These are phyloP conservation scores for Xylocopa sonorina DNA, from an alignment of 1,140 invertebrate species.

Conservation along the genomic window DNA sequence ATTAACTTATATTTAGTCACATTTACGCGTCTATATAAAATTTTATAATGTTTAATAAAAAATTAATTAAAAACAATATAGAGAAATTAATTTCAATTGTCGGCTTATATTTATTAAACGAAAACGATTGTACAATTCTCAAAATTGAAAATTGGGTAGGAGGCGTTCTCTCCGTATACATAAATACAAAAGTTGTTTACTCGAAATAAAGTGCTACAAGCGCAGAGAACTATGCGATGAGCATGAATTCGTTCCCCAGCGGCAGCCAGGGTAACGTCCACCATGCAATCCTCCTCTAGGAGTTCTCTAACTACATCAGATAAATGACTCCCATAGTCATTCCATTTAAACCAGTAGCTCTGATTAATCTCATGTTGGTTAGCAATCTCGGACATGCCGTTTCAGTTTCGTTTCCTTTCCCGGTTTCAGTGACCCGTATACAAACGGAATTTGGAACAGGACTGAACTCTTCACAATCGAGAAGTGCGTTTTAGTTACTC, in stretches of 20 bases:
- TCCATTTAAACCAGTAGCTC: constrained; percentile 83
- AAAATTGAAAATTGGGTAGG: neutral
- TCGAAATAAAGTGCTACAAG: constrained; percentile 84
- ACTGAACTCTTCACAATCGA: constrained; percentile 45
- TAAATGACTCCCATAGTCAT: constrained; percentile 83
- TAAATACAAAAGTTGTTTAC: constrained; percentile 66
- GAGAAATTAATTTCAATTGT: no score
- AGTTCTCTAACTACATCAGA: constrained; percentile 79
- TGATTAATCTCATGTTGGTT: constrained; percentile 58
- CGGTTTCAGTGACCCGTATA: constrained; percentile 46
- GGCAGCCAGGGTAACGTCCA: constrained; percentile 83
- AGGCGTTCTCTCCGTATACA: neutral
- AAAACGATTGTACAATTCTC: no score
- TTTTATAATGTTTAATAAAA: no score
- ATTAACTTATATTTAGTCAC: neutral
- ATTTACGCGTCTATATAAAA: no score
- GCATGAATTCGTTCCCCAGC: constrained; percentile 82
- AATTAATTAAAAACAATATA: no score
- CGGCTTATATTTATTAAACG: no score
- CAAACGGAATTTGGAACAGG: constrained; percentile 69
- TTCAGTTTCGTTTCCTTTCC: constrained; percentile 68
- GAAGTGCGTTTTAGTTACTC: constrained; percentile 1
- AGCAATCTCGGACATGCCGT: constrained; percentile 63
- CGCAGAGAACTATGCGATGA: constrained; percentile 84
- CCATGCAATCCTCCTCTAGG: constrained; percentile 81